These are phyloP conservation scores for Sciaenops ocellatus DNA, from an alignment of 2,797 vertebrate species.

Conservation along the genomic window DNA sequence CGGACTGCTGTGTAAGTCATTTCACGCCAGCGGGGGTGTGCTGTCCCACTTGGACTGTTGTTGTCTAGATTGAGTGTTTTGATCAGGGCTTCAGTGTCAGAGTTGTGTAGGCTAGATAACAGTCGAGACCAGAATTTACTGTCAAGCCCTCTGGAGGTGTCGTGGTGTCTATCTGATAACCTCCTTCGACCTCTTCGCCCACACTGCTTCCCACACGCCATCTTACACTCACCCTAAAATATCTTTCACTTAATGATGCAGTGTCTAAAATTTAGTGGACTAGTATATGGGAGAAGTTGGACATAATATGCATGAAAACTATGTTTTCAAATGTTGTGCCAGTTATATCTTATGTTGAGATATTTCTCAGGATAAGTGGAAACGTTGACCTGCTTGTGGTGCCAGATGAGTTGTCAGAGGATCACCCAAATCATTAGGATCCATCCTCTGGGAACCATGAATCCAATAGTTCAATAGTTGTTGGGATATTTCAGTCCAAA, in stretches of 20 bases:
- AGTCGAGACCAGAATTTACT: constrained; percentile 6
- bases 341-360: too few species aligned
- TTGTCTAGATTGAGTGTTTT: constrained; percentile 24
- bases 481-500: constrained; percentile 4
- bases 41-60: constrained; percentile 32
- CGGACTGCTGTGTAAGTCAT: constrained; percentile 39
- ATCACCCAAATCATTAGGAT: too few species aligned
- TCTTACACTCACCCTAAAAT: background rate
- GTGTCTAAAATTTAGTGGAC: too few species aligned
- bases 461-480: background rate
- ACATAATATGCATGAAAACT: too few species aligned
- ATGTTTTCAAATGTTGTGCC: too few species aligned
- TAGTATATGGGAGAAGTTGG: too few species aligned
- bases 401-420: too few species aligned
- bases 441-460: background rate
- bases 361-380: too few species aligned
- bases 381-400: too few species aligned
- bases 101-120: constrained; percentile 16
- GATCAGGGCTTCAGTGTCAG: constrained; percentile 21
- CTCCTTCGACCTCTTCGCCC: constrained; percentile 9
- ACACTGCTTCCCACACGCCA: background rate
- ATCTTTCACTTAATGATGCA: background rate
- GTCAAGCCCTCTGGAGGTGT: constrained; percentile 1
- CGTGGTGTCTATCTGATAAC: constrained; percentile 18
- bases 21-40: constrained; percentile 13